Conservation (phyloP, 2,888 invertebrate species). For the Boloria selene region DNA sequence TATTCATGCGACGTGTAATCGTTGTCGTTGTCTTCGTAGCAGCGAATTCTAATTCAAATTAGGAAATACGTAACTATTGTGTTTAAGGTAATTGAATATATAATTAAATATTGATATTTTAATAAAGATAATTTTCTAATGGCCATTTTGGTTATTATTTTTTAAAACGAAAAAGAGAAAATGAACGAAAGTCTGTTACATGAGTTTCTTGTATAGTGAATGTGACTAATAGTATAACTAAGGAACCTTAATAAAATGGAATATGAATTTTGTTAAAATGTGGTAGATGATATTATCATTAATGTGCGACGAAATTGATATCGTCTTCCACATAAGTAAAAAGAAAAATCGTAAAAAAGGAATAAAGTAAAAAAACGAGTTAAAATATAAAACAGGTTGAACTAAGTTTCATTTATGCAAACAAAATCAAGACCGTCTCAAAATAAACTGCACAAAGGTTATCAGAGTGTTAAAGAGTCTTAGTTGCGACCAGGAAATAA, state of each 20-base stretch:
- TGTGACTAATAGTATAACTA: no score
- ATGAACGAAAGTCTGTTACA: no score
- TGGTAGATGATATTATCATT: no score
- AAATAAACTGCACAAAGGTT: conserved; percentile 7
- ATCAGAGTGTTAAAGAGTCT: conserved; percentile 15
- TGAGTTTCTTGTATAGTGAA: no score
- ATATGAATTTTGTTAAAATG: no score
- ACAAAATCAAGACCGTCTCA: conserved; percentile 2
- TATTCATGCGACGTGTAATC: conserved; percentile 57
- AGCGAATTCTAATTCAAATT: conserved; percentile 38
- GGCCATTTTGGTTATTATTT: no score
- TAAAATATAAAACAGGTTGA: background rate
- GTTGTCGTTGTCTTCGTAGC: conserved; percentile 48
- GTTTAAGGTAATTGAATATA: background rate
- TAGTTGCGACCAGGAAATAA: conserved; percentile 26
- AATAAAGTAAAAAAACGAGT: background rate
- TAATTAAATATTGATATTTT: background rate
- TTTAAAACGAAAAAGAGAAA: no score
- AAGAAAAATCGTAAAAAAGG: no score
- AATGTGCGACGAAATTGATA: no score
- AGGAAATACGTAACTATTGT: conserved; percentile 1
- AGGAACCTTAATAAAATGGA: no score
- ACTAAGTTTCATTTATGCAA: background rate
- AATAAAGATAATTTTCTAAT: background rate
- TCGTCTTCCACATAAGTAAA: no score